Conservation (phyloP, 2,888 invertebrate genomes). For the Thymelicus lineola region DNA sequence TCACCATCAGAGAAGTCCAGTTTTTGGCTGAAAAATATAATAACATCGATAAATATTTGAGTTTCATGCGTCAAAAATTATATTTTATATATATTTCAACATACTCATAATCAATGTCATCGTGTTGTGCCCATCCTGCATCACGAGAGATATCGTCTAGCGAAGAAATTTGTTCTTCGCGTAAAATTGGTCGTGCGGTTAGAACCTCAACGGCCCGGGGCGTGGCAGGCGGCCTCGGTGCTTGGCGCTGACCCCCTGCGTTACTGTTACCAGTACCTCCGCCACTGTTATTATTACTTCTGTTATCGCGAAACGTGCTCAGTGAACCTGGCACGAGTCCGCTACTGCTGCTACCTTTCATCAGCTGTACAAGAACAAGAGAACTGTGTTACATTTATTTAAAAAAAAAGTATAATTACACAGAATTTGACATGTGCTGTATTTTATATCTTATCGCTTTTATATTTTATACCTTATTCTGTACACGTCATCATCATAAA, state of each 20-base stretch:
- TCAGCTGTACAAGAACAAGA: conserved; percentile 58
- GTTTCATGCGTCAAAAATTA: neutral
- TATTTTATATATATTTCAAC: conserved; percentile 46
- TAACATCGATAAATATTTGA: conserved; percentile 4
- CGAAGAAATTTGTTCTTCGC: conserved; percentile 95
- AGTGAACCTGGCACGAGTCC: conserved; percentile 77
- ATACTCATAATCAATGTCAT: conserved; percentile 96
- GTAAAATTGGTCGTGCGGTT: conserved; percentile 93
- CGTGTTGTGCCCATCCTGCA: conserved; percentile 96
- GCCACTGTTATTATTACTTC: conserved; percentile 52
- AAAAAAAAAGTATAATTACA: neutral
- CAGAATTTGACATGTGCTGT: no score
- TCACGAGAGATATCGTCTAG: conserved; percentile 96
- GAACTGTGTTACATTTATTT: neutral
- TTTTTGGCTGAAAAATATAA: conserved; percentile 88
- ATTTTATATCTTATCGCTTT: no score
- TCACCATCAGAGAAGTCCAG: conserved; percentile 98
- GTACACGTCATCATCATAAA: no score
- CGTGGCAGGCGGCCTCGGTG: conserved; percentile 61
- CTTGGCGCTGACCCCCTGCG: conserved; percentile 47
- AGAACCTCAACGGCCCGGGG: conserved; percentile 87
- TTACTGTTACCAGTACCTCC: conserved; percentile 45
- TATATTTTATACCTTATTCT: no score
- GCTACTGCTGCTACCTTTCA: conserved; percentile 80
- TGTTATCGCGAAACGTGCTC: conserved; percentile 68